phyloP scores from a whole-genome alignment of 2,113 vertebrate species.

The Istiophorus platypterus region DNA sequence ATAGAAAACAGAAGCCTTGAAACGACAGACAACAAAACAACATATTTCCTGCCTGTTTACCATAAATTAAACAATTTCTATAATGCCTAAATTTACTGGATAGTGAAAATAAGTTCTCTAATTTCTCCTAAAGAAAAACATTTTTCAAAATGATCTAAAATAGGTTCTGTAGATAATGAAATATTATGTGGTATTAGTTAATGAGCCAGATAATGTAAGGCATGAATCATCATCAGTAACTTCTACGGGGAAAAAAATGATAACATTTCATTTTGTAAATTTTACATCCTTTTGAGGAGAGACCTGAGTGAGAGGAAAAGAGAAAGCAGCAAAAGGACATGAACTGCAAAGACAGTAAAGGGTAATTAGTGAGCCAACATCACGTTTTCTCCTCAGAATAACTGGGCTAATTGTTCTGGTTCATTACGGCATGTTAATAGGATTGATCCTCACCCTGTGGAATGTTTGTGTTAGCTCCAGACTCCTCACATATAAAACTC shows the following conservation, averaged over 20 bases:
- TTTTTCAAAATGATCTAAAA: slow-evolving; percentile 8
- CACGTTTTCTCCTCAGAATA: slow-evolving; percentile 62
- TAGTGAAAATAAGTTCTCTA: slow-evolving; percentile 1
- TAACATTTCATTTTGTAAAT: slow-evolving; percentile 28
- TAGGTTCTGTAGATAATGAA: not conserved
- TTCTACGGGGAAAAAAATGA: slow-evolving; percentile 29
- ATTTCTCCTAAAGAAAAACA: not conserved
- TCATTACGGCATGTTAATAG: slow-evolving; percentile 59
- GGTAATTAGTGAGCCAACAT: slow-evolving; percentile 67
- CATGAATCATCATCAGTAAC: slow-evolving; percentile 38
- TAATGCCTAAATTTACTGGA: slow-evolving; percentile 14
- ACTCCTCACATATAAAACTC: slow-evolving; percentile 30
- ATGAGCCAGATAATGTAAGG: not conserved
- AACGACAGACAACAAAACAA: slow-evolving; percentile 35
- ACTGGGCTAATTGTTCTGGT: slow-evolving; percentile 71
- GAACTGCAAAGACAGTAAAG: slow-evolving; percentile 17
- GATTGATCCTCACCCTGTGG: slow-evolving; percentile 60
- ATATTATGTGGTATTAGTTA: not conserved
- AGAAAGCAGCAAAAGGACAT: slow-evolving; percentile 37
- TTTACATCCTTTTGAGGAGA: not conserved
- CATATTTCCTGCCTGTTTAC: slow-evolving; percentile 21
- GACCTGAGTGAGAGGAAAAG: slow-evolving; percentile 15
- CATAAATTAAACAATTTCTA: slow-evolving; percentile 35
- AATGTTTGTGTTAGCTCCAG: slow-evolving; percentile 59
- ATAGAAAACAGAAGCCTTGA: slow-evolving; percentile 67